These are phyloP conservation scores for Limulus polyphemus DNA, from an alignment of 2,888 invertebrate species.

Conservation along the genomic window DNA sequence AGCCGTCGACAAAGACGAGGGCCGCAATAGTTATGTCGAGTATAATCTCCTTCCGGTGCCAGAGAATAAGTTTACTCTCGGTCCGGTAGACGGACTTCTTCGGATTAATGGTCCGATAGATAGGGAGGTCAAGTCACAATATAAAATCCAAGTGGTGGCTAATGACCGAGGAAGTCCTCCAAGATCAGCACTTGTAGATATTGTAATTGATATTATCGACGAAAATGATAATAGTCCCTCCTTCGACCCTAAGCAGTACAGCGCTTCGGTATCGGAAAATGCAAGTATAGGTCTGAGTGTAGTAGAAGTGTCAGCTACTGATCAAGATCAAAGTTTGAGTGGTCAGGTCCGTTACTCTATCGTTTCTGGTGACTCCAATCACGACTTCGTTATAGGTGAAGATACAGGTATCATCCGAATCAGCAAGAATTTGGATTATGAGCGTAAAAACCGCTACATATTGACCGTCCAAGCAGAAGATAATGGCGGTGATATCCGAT, in stretches of 20 bases:
- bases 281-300: slow-evolving; percentile 86
- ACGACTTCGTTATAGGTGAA: slow-evolving; percentile 82
- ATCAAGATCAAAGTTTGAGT: slow-evolving; percentile 62
- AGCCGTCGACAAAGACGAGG: slow-evolving; percentile 78
- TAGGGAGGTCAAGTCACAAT: slow-evolving; percentile 62
- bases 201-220: slow-evolving; percentile 62
- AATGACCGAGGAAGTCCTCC: slow-evolving; percentile 77
- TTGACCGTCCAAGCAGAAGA: slow-evolving; percentile 69
- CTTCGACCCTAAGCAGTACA: slow-evolving; percentile 70
- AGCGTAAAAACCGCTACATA: slow-evolving; percentile 69
- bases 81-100: slow-evolving; percentile 72
- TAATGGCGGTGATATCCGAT: slow-evolving; percentile 43
- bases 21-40: slow-evolving; percentile 78
- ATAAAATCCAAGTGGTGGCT: slow-evolving; percentile 62
- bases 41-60: slow-evolving; percentile 43
- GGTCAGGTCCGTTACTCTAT: slow-evolving; percentile 86
- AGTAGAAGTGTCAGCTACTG: slow-evolving; percentile 47
- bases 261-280: slow-evolving; percentile 79
- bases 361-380: slow-evolving; percentile 71
- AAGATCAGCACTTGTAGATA: slow-evolving; percentile 52
- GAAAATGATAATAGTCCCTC: slow-evolving; percentile 83
- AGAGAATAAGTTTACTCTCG: slow-evolving; percentile 56
- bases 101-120: slow-evolving; percentile 74
- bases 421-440: slow-evolving; percentile 84
- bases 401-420: slow-evolving; percentile 81